Base-by-base conservation (phyloP, 2,888 invertebrate species). In the Digitonthophagus gazella region DNA sequence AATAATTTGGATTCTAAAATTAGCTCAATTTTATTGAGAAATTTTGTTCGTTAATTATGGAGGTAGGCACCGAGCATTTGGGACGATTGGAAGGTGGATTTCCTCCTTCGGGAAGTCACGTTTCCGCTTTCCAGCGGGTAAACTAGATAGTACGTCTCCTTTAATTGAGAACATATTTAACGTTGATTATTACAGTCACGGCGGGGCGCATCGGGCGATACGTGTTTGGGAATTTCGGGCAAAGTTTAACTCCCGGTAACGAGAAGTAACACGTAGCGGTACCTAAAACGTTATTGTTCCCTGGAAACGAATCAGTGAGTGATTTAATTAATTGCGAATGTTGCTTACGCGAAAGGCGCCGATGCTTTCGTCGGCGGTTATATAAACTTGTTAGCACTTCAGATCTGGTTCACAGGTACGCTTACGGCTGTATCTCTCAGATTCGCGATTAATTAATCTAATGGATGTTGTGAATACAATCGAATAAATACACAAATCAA, bases 121-220 rank as follows among this genome's bases (percentile, higher is more conserved):
- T 58, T 58, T 58, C 58, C 58, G 58, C 58, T 58, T 18, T 58
- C 58, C 16, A 58, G 58, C 11, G 58, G 58, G 6, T 15, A 58
- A 58, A 58, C 58, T 18, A 58, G 58, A 58, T 58, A 58, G 58
- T 58, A 58, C 58, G 58, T 58, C 58, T 58, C 58, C 58, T 58
- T 58, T 58, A 58, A 58, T 58, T 58, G 58, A 18, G 18, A 58
- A 58, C 58, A 58, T 58, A 58, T 58, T 58, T 58, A 58, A 58
- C 58, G 58, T 58, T 58, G 58, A 58, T 58, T 58, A 58, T 58
- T 58, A 18, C 58, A 15, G 58, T 58, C 58, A 58, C 16, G 58
- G 58, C 18, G 18, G 8, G 18, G 58, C 18, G 58, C 58, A 58
- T 58, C 58, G 15, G 18, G 18, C 15, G 18, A 58, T 58, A 58